Percentiles rank a stretch among this genome's conserved stretches.
These are phyloP conservation scores for Gymnarchus niloticus DNA, from an alignment of 2,113 vertebrate genomes.

Conservation along the genomic window DNA sequence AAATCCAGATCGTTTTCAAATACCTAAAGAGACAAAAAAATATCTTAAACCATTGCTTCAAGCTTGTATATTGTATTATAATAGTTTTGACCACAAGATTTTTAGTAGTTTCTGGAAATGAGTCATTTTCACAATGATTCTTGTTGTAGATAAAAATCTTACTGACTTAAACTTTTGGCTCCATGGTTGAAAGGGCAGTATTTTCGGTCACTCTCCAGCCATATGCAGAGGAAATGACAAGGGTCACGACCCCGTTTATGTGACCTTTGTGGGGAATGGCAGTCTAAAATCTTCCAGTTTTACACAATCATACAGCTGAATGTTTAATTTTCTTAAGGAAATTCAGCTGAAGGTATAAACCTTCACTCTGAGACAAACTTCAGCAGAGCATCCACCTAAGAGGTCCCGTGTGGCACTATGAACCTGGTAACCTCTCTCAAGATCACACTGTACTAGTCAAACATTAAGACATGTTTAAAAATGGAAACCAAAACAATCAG, in stretches of 20 bases:
- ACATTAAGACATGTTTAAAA: background rate
- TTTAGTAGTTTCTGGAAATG: background rate
- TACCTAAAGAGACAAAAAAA: background rate
- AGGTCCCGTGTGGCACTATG: too few relatives aligned
- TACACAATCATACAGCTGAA: background rate
- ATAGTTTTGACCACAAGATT: too few relatives aligned
- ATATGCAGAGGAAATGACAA: background rate
- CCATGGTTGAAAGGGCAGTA: too few relatives aligned
- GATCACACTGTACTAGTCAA: too few relatives aligned
- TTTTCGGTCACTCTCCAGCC: too few relatives aligned
- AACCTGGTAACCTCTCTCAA: too few relatives aligned
- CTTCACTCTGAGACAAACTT: too few relatives aligned
- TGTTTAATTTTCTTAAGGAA: background rate
- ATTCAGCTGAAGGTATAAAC: background rate
- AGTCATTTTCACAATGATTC: background rate
- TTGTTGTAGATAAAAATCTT: background rate
- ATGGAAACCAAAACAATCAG: background rate
- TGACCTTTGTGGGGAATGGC: background rate
- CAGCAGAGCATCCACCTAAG: too few relatives aligned
- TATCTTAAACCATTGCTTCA: background rate
- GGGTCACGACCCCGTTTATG: background rate
- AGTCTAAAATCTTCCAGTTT: background rate
- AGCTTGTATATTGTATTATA: too few relatives aligned
- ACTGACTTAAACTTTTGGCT: background rate
- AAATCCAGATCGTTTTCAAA: background rate